Conservation (phyloP, 2,797 vertebrate genomes). For the Spondyliosoma cantharus region DNA sequence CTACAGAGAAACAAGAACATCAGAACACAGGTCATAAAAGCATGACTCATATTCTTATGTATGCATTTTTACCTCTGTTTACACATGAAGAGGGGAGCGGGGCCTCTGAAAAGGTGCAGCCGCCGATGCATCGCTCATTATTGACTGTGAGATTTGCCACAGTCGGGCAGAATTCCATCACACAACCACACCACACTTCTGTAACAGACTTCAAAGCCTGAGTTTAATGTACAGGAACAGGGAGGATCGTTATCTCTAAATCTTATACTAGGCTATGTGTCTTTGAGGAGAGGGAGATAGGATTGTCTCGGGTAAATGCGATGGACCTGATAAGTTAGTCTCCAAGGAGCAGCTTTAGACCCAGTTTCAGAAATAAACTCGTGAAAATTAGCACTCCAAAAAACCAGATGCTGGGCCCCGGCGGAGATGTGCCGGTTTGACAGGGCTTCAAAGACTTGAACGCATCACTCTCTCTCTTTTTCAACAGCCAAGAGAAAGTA, state of each 20-base stretch:
- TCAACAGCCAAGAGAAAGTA: constrained; percentile 48
- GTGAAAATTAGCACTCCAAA: constrained; percentile 60
- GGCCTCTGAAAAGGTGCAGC: constrained; percentile 53
- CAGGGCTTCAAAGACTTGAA: constrained; percentile 61
- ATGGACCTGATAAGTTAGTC: constrained; percentile 29
- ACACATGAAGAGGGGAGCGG: constrained; percentile 35
- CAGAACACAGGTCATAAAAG: constrained; percentile 43
- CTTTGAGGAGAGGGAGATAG: constrained; percentile 17
- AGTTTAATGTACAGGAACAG: constrained; percentile 37
- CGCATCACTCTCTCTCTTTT: constrained; percentile 43
- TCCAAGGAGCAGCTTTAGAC: constrained; percentile 48
- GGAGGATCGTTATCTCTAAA: constrained; percentile 23
- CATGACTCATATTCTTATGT: constrained; percentile 42
- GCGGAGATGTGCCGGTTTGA: constrained; percentile 59
- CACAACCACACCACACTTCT: constrained; percentile 40
- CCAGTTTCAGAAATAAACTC: constrained; percentile 70
- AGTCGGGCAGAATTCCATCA: constrained; percentile 65
- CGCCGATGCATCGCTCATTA: constrained; percentile 66
- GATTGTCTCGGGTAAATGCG: constrained; percentile 28
- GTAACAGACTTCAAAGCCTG: constrained; percentile 49
- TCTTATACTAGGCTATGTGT: not conserved
- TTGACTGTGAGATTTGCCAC: constrained; percentile 77
- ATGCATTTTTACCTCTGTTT: constrained; percentile 48
- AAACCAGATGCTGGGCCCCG: constrained; percentile 58
- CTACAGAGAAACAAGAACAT: constrained; percentile 33